Evolutionary conservation across 2,888 invertebrate genomes (phyloP).

Genomic region (Anorthoa munda): DNA sequence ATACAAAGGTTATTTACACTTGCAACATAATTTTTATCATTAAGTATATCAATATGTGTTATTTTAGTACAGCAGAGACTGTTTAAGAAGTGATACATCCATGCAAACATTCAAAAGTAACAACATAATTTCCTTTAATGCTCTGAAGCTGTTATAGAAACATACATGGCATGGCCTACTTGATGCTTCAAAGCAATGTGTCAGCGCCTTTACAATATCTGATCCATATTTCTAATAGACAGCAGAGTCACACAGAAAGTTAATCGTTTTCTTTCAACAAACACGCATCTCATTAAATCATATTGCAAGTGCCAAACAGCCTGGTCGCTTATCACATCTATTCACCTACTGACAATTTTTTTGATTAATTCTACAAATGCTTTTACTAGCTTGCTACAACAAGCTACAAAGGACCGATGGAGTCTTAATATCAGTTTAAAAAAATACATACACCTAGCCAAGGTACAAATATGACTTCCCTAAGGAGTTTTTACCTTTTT

Average conservation of each 20-base stretch:
- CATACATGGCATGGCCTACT: neutral
- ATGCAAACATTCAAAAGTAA: constrained; percentile 2
- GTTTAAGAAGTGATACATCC: neutral
- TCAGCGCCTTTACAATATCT: neutral
- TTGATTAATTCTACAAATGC: constrained; percentile 89
- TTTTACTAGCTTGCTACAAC: constrained; percentile 89
- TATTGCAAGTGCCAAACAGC: constrained; percentile 53
- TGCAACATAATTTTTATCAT: constrained; percentile 47
- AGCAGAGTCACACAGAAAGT: constrained; percentile 3
- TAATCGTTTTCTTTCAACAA: neutral
- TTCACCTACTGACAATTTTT: constrained; percentile 81
- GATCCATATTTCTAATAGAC: neutral
- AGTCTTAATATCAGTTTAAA: constrained; percentile 63
- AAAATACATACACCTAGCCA: constrained; percentile 60
- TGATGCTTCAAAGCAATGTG: neutral
- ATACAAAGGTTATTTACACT: constrained; percentile 62
- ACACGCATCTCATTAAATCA: neutral
- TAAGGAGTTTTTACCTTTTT: constrained; percentile 24
- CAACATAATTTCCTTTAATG: constrained; percentile 11
- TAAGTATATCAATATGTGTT: constrained; percentile 2
- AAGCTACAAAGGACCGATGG: constrained; percentile 82
- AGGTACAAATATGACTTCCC: constrained; percentile 34
- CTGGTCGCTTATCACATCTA: constrained; percentile 71
- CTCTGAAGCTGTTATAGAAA: neutral
- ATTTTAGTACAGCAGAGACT: neutral